These are phyloP conservation scores for Anarsia innoxiella DNA, from an alignment of 2,888 invertebrate genomes.

Conservation along the genomic window DNA sequence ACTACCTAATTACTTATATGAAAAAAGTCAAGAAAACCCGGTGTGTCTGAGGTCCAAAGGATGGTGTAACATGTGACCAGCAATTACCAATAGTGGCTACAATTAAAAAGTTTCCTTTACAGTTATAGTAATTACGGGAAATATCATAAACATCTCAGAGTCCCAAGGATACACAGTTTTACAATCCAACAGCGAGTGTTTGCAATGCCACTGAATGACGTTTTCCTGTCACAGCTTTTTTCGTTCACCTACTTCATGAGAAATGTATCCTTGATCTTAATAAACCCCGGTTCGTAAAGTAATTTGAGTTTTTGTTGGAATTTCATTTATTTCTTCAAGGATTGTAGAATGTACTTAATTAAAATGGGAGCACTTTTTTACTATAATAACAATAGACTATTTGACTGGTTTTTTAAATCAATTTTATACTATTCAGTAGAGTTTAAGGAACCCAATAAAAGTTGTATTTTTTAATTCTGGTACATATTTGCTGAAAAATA, in stretches of 20 bases:
- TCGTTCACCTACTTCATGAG: slow-evolving; percentile 23
- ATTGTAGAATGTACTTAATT: no score
- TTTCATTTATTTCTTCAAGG: not conserved
- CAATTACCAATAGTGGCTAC: slow-evolving; percentile 38
- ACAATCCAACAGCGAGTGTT: slow-evolving; percentile 29
- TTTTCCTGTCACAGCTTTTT: slow-evolving; percentile 51
- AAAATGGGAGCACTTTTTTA: no score
- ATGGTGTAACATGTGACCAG: slow-evolving; percentile 22
- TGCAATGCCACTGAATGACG: slow-evolving; percentile 38
- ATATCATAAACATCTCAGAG: slow-evolving; percentile 54
- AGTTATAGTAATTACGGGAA: slow-evolving; percentile 63
- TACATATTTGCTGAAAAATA: no score
- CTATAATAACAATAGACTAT: no score
- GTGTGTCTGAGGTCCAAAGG: slow-evolving; percentile 1
- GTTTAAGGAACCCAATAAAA: no score
- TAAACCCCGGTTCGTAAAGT: slow-evolving; percentile 7
- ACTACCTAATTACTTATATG: no score
- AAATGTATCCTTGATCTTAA: slow-evolving; percentile 17
- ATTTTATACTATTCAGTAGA: no score
- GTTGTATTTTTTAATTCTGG: no score
- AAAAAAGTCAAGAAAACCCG: no score
- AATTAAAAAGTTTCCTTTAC: slow-evolving; percentile 45
- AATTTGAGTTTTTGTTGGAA: slow-evolving; percentile 24
- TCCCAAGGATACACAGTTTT: slow-evolving; percentile 44
- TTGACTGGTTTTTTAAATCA: no score